These are phyloP conservation scores for Nannoperca obscura DNA, from an alignment of 2,797 vertebrate genomes.

Conservation along the genomic window DNA sequence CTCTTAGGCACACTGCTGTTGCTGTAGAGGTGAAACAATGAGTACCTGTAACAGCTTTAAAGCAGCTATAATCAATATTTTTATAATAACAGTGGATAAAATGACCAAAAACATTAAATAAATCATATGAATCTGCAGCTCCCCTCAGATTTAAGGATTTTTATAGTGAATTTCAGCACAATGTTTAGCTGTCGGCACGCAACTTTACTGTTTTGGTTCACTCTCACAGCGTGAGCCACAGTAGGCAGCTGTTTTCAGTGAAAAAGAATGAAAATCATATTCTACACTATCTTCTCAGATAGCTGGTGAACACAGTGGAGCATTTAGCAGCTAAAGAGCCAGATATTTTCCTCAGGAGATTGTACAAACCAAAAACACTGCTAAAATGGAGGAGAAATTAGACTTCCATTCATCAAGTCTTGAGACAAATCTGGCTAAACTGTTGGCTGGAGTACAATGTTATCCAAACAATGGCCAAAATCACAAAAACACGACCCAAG, in stretches of 20 bases:
- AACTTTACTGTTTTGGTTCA: background rate
- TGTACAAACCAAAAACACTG: background rate
- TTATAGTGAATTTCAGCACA: background rate
- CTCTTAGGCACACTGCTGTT: conserved; percentile 4
- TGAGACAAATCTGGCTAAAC: background rate
- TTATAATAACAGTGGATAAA: background rate
- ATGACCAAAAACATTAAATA: no score
- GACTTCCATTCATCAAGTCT: background rate
- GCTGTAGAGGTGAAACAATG: conserved; percentile 26
- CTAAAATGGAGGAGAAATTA: background rate
- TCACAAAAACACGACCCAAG: background rate
- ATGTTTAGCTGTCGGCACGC: background rate
- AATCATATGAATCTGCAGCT: background rate
- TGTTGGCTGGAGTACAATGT: background rate
- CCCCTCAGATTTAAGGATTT: background rate
- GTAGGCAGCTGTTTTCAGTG: background rate
- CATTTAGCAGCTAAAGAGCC: background rate
- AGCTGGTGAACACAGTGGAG: background rate
- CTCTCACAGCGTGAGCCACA: background rate
- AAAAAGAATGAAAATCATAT: background rate
- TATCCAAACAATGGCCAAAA: background rate
- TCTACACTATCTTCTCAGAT: background rate
- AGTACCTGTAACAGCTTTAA: background rate
- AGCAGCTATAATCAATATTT: background rate
- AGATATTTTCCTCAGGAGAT: background rate